Conservation (phyloP, 2,113 vertebrate species). For the Machaerirhynchus nigripectus region DNA sequence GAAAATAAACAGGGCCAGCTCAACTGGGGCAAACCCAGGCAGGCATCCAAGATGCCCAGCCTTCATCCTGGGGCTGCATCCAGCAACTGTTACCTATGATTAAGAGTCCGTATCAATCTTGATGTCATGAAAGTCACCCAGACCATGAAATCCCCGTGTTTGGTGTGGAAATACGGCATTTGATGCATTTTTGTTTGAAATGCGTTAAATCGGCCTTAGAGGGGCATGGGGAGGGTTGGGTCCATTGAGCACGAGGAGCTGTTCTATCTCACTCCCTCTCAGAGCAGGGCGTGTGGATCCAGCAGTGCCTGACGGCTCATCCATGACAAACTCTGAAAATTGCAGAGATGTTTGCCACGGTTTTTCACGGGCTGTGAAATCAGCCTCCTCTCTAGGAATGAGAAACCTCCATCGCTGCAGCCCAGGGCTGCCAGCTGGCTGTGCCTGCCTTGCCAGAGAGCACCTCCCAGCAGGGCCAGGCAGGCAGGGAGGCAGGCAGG, state of each 20-base stretch:
- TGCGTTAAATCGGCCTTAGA: slow-evolving; percentile 16
- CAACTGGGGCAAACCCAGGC: neutral
- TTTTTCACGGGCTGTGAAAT: slow-evolving; percentile 4
- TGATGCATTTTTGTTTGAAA: slow-evolving; percentile 57
- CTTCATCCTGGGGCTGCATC: neutral
- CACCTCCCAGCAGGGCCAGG: neutral
- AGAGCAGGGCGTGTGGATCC: neutral
- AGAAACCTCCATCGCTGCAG: neutral
- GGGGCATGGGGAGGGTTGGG: neutral
- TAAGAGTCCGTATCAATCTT: neutral
- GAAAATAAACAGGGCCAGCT: neutral
- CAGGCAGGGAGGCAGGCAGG: neutral
- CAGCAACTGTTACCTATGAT: slow-evolving; percentile 41
- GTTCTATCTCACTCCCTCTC: neutral
- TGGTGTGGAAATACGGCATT: neutral
- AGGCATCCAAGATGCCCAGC: neutral
- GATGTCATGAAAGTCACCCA: slow-evolving; percentile 16
- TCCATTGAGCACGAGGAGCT: rapidly evolving
- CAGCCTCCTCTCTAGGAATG: slow-evolving; percentile 40
- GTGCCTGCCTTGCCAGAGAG: neutral
- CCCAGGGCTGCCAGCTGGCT: neutral
- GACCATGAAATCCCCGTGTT: slow-evolving; percentile 22
- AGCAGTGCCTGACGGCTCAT: neutral
- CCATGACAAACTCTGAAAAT: slow-evolving; percentile 21
- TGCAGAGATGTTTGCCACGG: neutral